A percentile compares a stretch with the other conserved stretches of the same genome.
These are phyloP conservation scores for Eulemur coronatus DNA, from an alignment of 2,797 vertebrate species.

Conservation along the genomic window DNA sequence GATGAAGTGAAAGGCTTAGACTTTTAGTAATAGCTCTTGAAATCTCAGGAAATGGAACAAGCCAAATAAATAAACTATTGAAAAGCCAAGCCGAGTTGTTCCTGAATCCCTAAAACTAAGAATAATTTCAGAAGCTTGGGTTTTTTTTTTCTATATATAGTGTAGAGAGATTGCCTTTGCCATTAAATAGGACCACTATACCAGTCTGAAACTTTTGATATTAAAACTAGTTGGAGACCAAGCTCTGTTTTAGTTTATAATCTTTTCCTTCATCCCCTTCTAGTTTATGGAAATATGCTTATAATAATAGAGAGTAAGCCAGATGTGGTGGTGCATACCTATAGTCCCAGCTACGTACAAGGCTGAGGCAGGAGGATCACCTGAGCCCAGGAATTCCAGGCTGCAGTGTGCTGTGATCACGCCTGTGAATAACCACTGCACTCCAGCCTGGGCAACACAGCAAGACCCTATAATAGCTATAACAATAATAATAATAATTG, in stretches of 20 bases:
- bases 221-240: neutral
- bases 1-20: neutral
- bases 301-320: neutral
- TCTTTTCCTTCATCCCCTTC: neutral
- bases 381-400: neutral
- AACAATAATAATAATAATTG: no score
- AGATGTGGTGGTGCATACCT: neutral
- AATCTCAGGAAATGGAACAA: slow-evolving; percentile 50
- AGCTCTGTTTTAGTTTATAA: slow-evolving; percentile 10
- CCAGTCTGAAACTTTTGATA: slow-evolving; percentile 27
- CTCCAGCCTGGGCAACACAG: neutral
- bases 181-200: neutral
- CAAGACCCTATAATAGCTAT: neutral
- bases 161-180: slow-evolving; percentile 4
- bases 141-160: slow-evolving; percentile 37
- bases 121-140: slow-evolving; percentile 43
- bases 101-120: slow-evolving; percentile 34
- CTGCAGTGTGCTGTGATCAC: neutral
- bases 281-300: neutral
- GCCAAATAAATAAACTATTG: slow-evolving; percentile 6
- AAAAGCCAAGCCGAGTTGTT: slow-evolving; percentile 28
- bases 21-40: slow-evolving; percentile 18
- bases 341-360: neutral
- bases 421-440: neutral
- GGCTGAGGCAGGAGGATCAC: neutral